These are phyloP conservation scores for Rhyzopertha dominica DNA, from an alignment of 1,140 invertebrate species.

Conservation along the genomic window DNA sequence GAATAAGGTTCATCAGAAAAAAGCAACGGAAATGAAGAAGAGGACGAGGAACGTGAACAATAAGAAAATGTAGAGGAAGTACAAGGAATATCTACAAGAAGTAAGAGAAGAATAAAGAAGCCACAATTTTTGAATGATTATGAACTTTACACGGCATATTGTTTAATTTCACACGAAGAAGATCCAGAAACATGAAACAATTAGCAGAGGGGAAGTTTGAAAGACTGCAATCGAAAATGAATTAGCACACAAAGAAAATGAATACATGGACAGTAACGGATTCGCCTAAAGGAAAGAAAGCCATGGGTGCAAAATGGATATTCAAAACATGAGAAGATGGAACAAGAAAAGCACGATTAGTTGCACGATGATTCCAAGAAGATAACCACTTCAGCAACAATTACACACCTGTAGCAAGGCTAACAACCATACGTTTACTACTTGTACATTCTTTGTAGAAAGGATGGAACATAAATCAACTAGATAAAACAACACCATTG, in stretches of 20 bases:
- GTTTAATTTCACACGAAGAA: constrained; percentile 7
- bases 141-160: constrained; percentile 12
- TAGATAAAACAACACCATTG: too few relatives aligned
- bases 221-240: constrained; percentile 3
- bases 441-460: constrained; percentile 1
- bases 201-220: too few relatives aligned
- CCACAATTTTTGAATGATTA: not conserved
- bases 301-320: constrained; percentile 24
- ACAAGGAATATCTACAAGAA: constrained; percentile 1
- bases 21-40: not conserved
- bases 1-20: not conserved
- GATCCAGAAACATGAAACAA: constrained; percentile 10
- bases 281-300: constrained; percentile 10
- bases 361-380: constrained; percentile 29
- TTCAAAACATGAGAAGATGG: constrained; percentile 28
- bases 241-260: constrained; percentile 12
- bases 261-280: constrained; percentile 12
- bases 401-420: constrained; percentile 13
- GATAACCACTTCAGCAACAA: constrained; percentile 6
- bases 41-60: constrained; percentile 6
- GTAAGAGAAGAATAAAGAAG: constrained; percentile 7
- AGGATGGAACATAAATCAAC: too few relatives aligned
- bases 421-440: constrained; percentile 10
- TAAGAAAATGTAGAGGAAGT: constrained; percentile 8
- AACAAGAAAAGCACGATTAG: constrained; percentile 28